Base-by-base conservation (phyloP, 1,140 invertebrate species). In the Polypedilum vanderplanki region DNA sequence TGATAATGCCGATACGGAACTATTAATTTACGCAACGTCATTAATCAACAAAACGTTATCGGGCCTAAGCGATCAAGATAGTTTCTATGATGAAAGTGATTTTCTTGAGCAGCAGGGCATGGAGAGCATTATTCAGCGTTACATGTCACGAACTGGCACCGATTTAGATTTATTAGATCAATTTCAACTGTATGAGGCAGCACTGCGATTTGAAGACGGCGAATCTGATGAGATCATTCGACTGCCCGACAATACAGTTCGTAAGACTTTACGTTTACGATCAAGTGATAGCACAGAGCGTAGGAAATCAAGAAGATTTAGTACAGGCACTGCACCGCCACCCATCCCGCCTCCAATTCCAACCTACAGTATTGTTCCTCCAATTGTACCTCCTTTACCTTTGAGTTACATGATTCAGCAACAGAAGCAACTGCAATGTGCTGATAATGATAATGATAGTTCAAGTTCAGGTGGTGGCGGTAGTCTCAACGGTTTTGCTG, bases 1-100 rank as follows among this genome's bases (percentile, higher is more conserved):
- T 78, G 95, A 98, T 78, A 92, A 93, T 22, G 92, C 94, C 0
- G 97, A 99, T 83, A 95, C 94, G 3, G 98, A 99, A 84, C 86
- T 99, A 10, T 86, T 98, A 0, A 95, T 98, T 76, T 98, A 97
- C 83, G 95, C 96, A 12, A 98, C 96, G 79, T 98, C 96, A 15
- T 87, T 99, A 65, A 91, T 99, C 77, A 99, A 99, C 84, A 98
- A 97, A 85, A 96, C 95, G 40, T 83, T 99, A 15, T 96, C 96
- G 82, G 97, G 96, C 7, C 90, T 99, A 75, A 94, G 95, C 0
- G 97, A 99, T 84, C 94, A 97, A 83, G 96, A 99, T 81, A 95
- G 93, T 9, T 99, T 98, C 82, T 99, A 99, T 81, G 97, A 99
- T 84, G 93, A 99, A 79, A 96, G 97, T 0, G 98, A 99, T 85